Evolutionary conservation across 2,888 invertebrate genomes (phyloP), one percentile per base, ranked within the genome.

Genomic region (Disparrhopalites patrizii): DNA sequence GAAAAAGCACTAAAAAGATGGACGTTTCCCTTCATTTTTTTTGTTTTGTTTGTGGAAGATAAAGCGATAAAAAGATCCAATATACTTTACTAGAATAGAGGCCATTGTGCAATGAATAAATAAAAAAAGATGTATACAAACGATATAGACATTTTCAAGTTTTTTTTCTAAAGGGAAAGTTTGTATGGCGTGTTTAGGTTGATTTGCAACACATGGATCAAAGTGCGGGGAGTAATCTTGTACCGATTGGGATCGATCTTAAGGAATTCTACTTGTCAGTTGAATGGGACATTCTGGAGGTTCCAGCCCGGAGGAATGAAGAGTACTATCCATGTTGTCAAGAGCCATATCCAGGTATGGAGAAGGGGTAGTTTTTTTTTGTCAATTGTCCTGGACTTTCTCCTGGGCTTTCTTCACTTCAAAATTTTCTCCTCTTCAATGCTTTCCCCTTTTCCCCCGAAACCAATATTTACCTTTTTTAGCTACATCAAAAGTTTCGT

Each of bases 201-300:
- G 93, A 93, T 79, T 80, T 93, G 66, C 92, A 91, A 77, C 93
- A 93, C 78, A 89, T 92, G 85, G 89, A 88, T 68, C 87, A 93
- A 80, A 82, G 84, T 54, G 81, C 88, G n/a, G 93, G 92, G 51
- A 91, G 88, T 77, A 93, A 91, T 79, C 81, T 92, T 43, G 93
- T 93, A 0, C 86, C 87, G 77, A 85, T 88, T 58, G 93, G 92
- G 58, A 95, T 98, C 77, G 96, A 98, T 81, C 83, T 98, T 73
- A 90, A 89, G 75, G 96, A 95, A 80, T 98, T 97, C 82, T 97
- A 97, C 79, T 83, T 93, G 67, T 94, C 94, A 0, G 96, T 97
- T 0, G 97, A 98, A 81, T 98, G 97, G 97, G 97, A 98, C 78
- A 91, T 98, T 74, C 82, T 98, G 4, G 92, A 92, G 78, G 96